Evolutionary conservation across 2,888 invertebrate genomes (phyloP), one percentile per base, ranked within the genome.

Genomic region (Eupithecia pulchellata): DNA sequence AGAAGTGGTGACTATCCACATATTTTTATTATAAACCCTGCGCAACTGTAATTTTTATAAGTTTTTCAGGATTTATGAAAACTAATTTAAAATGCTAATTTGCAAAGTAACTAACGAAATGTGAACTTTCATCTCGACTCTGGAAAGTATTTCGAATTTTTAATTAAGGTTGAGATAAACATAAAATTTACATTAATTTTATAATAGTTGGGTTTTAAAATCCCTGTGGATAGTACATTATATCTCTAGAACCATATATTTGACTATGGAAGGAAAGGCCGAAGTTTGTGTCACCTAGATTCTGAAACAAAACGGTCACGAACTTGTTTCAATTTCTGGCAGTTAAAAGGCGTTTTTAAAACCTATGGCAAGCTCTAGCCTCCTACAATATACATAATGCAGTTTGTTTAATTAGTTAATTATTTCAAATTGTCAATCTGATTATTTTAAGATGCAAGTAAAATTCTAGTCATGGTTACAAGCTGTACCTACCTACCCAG

Each of bases 141-240:
- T 57, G 42, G n/a, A 58, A 58, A 58, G 58, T 63, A 63, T 57
- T 70, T 63, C 42, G 63, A 27, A 57, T 63, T 70, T 70, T 70
- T 66, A 70, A 70, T 63, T 58, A 66, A 32, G 34, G 32, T 66
- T 57, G 42, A 32, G 66, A 62, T 60, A 60, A 57, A 29, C 17
- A 30, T 30, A 32, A 30, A 57, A 17, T 57, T n/a, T 60, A 52
- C 52, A 52, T 52, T 20, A 2, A 25, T 52, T 52, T 25, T 4
- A 52, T 52, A 4, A 52, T 25, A 20, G 20, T 25, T 9, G 1
- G 13, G 20, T 52, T 25, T 25, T n/a, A 8, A 13, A 9, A 13
- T 52, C 52, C 13, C n/a, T n/a, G n/a, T 52, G 9, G 9, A 11
- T 1, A 17, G 0, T 47, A 47, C 9, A 8, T n/a, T n/a, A n/a